Percentiles rank a stretch among this genome's conserved stretches.
These are phyloP conservation scores for Pocillopora damicornis DNA, from an alignment of 64 coral and sea anemone genomes.

Conservation along the genomic window DNA sequence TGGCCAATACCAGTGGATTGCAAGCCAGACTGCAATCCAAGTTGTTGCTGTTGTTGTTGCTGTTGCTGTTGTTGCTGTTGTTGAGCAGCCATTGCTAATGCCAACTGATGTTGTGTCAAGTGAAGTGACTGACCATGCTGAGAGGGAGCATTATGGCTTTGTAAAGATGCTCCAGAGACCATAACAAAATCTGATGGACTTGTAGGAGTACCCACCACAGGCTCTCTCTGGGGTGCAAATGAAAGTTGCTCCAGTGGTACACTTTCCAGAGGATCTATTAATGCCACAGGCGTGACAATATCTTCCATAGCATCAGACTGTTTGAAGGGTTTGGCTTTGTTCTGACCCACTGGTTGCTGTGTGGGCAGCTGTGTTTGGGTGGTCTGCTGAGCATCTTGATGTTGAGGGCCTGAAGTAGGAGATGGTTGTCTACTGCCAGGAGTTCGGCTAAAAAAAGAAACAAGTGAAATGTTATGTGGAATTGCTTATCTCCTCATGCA, in stretches of 20 bases:
- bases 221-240: slow-evolving; percentile 61
- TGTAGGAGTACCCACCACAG: slow-evolving; percentile 62
- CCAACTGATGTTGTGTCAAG: slow-evolving; percentile 68
- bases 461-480: neutral
- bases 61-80: slow-evolving; percentile 76
- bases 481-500: neutral
- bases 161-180: slow-evolving; percentile 56
- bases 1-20: slow-evolving; percentile 59
- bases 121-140: slow-evolving; percentile 60
- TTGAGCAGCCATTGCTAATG: slow-evolving; percentile 73
- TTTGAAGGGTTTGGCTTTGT: slow-evolving; percentile 47
- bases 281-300: slow-evolving; percentile 49
- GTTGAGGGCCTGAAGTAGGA: slow-evolving; percentile 61
- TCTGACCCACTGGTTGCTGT: slow-evolving; percentile 31
- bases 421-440: slow-evolving; percentile 95
- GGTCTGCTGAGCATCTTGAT: slow-evolving; percentile 76
- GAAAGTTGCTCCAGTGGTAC: slow-evolving; percentile 68
- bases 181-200: slow-evolving; percentile 90
- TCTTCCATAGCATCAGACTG: slow-evolving; percentile 49
- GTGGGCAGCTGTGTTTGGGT: slow-evolving; percentile 21
- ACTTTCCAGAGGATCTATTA: slow-evolving; percentile 61
- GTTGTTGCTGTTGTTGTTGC: slow-evolving; percentile 47
- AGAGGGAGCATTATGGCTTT: slow-evolving; percentile 43
- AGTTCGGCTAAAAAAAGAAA: slow-evolving; percentile 75
- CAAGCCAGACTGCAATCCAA: slow-evolving; percentile 54